These are phyloP conservation scores for Pseudopleuronectes americanus DNA, from an alignment of 2,797 vertebrate species.

Conservation along the genomic window DNA sequence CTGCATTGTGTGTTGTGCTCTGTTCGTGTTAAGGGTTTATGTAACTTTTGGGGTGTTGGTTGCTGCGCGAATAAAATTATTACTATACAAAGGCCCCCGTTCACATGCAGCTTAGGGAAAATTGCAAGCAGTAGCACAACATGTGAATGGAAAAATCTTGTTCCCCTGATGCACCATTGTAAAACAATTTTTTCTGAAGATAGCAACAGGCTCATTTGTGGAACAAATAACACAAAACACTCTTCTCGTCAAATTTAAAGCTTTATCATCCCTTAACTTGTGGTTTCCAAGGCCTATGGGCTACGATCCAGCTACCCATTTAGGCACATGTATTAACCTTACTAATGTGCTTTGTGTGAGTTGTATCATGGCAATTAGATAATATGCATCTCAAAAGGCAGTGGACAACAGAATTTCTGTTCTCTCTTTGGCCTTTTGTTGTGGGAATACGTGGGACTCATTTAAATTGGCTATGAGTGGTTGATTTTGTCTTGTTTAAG, in stretches of 20 bases:
- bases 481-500: slow-evolving; percentile 39
- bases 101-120: slow-evolving; percentile 58
- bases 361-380: slow-evolving; percentile 47
- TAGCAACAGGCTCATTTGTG: slow-evolving; percentile 20
- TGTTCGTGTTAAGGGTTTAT: slow-evolving; percentile 52
- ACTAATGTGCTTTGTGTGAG: slow-evolving; percentile 45
- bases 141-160: slow-evolving; percentile 65
- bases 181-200: slow-evolving; percentile 40
- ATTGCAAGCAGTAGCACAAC: slow-evolving; percentile 52
- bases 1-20: slow-evolving; percentile 31
- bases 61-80: slow-evolving; percentile 68
- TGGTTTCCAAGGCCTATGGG: slow-evolving; percentile 33
- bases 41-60: slow-evolving; percentile 61
- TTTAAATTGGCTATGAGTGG: slow-evolving; percentile 44
- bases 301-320: slow-evolving; percentile 45
- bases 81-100: slow-evolving; percentile 66
- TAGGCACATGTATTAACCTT: slow-evolving; percentile 41
- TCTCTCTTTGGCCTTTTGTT: slow-evolving; percentile 50
- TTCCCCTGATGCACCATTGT: slow-evolving; percentile 19
- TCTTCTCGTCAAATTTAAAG: slow-evolving; percentile 29
- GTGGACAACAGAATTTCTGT: slow-evolving; percentile 64
- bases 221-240: slow-evolving; percentile 31
- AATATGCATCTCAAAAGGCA: slow-evolving; percentile 74
- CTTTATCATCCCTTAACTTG: slow-evolving; percentile 41
- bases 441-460: slow-evolving; percentile 50